Conservation (phyloP, 2,113 vertebrate genomes). For the Sinocyclocheilus anshuiensis region DNA sequence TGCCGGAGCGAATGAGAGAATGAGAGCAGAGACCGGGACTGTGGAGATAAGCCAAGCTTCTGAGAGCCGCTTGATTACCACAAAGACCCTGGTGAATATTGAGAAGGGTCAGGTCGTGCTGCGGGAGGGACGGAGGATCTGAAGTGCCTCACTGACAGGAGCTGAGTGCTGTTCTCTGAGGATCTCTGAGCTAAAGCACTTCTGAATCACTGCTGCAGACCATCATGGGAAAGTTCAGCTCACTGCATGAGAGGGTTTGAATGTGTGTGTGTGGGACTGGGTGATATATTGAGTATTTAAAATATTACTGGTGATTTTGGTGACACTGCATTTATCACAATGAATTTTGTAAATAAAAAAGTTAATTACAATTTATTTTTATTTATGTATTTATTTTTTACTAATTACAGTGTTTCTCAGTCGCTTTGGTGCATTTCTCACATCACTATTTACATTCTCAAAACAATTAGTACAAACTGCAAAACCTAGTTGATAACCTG, state of each 20-base stretch:
- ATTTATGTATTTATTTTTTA: background rate
- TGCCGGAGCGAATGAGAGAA: slow-evolving; percentile 22
- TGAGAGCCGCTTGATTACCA: slow-evolving; percentile 21
- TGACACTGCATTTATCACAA: background rate
- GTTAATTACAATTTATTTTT: background rate
- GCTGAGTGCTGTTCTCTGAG: background rate
- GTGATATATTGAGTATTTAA: background rate
- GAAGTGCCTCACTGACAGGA: background rate
- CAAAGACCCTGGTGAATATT: slow-evolving; percentile 21
- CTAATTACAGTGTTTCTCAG: too few species aligned
- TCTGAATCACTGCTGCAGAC: background rate
- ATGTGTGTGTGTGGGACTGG: background rate
- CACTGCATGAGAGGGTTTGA: background rate
- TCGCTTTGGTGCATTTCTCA: too few species aligned
- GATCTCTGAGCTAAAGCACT: background rate
- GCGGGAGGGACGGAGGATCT: background rate
- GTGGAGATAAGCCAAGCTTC: slow-evolving; percentile 4
- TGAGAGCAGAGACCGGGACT: slow-evolving; percentile 17
- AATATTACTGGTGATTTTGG: background rate
- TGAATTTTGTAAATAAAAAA: background rate
- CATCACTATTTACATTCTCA: too few species aligned
- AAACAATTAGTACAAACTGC: too few species aligned
- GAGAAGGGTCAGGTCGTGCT: background rate
- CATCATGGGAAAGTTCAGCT: background rate
- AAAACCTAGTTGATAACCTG: too few species aligned